These are phyloP conservation scores for Hypselothyrea guttata DNA, from an alignment of 2,888 invertebrate genomes.

Conservation along the genomic window DNA sequence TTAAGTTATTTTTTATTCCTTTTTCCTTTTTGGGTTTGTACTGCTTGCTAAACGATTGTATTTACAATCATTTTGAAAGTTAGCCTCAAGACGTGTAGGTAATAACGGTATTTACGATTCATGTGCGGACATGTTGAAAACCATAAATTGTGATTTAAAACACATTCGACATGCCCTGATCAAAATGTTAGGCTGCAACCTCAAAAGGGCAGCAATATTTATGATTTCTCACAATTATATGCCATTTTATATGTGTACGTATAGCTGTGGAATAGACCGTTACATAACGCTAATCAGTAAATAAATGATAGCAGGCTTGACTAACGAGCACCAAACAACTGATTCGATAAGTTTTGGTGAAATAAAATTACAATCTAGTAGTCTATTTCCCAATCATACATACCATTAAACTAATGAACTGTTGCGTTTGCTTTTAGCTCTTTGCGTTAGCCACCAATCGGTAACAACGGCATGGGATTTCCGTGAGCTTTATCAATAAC, in stretches of 20 bases:
- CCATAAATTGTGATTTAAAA: constrained; percentile 64
- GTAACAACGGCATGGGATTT: constrained; percentile 18
- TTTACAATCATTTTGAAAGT: constrained; percentile 49
- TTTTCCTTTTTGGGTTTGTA: background rate
- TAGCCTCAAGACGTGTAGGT: constrained; percentile 37
- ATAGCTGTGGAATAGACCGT: background rate
- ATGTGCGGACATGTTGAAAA: constrained; percentile 32
- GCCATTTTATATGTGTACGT: constrained; percentile 22
- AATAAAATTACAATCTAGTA: background rate
- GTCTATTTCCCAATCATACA: too few relatives aligned
- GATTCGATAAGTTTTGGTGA: too few relatives aligned
- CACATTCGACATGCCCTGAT: constrained; percentile 32
- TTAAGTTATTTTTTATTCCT: constrained; percentile 22
- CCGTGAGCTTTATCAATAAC: constrained; percentile 1
- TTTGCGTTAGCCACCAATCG: constrained; percentile 7
- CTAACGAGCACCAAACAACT: background rate
- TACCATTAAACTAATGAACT: too few relatives aligned
- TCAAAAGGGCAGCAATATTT: constrained; percentile 34
- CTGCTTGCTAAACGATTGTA: constrained; percentile 43
- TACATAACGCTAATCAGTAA: background rate
- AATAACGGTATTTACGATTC: constrained; percentile 64
- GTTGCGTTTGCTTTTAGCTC: too few relatives aligned
- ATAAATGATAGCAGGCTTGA: background rate
- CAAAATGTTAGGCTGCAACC: constrained; percentile 13
- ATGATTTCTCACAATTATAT: constrained; percentile 57